These are phyloP conservation scores for Nymphalis io DNA, from an alignment of 1,140 invertebrate species.

Conservation along the genomic window DNA sequence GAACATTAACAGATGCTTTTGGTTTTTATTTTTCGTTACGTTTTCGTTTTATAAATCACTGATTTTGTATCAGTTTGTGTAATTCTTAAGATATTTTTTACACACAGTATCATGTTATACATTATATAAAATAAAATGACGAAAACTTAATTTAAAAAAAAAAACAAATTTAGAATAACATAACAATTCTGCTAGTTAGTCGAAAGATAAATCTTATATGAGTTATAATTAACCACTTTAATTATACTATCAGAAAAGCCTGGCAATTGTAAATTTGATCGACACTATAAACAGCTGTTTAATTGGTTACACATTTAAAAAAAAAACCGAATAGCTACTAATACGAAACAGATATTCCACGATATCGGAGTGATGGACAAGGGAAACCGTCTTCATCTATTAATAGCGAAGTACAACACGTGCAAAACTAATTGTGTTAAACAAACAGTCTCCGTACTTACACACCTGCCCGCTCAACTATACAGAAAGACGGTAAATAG, in stretches of 20 bases:
- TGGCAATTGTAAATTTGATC: conserved; percentile 39
- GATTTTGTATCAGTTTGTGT: not conserved
- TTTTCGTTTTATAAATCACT: not conserved
- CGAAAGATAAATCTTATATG: not conserved
- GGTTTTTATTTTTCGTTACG: conserved; percentile 9
- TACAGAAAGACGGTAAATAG: conserved; percentile 32
- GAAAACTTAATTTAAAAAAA: too few relatives aligned
- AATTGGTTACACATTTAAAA: conserved; percentile 32
- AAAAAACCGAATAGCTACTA: conserved; percentile 28
- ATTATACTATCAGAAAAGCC: conserved; percentile 17
- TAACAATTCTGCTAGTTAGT: too few relatives aligned
- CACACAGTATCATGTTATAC: too few relatives aligned
- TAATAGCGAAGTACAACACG: conserved; percentile 64
- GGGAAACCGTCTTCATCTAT: conserved; percentile 54
- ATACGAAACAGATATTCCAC: conserved; percentile 62
- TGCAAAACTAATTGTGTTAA: conserved; percentile 76
- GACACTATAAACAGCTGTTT: conserved; percentile 37
- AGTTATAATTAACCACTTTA: not conserved
- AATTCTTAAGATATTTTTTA: too few relatives aligned
- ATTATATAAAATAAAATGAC: too few relatives aligned
- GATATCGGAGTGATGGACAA: conserved; percentile 69
- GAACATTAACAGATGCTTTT: conserved; percentile 2
- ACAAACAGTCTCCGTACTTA: conserved; percentile 59
- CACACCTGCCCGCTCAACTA: conserved; percentile 50
- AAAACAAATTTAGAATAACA: too few relatives aligned